Conservation (phyloP, 2,797 vertebrate species). For the Enoplosus armatus region DNA sequence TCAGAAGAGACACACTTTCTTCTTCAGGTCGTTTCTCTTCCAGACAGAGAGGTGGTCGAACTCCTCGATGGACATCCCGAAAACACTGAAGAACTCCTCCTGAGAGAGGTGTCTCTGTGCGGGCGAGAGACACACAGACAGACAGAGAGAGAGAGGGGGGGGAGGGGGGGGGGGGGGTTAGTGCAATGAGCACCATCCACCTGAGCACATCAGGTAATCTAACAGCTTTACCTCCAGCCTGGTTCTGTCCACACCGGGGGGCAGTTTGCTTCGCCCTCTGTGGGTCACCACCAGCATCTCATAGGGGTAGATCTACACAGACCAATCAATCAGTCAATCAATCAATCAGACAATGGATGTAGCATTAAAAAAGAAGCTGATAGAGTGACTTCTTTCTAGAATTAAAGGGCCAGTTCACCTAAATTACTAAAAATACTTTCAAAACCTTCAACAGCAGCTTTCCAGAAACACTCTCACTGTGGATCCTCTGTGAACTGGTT, state of each 20-base stretch:
- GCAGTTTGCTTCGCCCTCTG: constrained; percentile 88
- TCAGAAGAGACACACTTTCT: constrained; percentile 93
- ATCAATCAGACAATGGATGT: neutral
- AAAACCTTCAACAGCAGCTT: too few relatives aligned
- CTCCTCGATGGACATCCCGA: constrained; percentile 90
- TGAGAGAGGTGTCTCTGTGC: constrained; percentile 89
- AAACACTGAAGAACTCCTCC: constrained; percentile 91
- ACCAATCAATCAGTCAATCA: neutral
- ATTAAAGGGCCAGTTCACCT: neutral
- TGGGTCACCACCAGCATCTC: constrained; percentile 91
- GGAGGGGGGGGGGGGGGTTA: too few relatives aligned
- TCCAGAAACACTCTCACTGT: too few relatives aligned
- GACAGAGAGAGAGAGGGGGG: neutral
- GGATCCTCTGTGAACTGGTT: too few relatives aligned
- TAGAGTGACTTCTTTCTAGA: neutral
- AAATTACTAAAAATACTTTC: too few relatives aligned
- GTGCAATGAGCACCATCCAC: neutral
- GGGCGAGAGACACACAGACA: neutral
- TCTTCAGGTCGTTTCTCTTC: constrained; percentile 94
- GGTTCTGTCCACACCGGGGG: constrained; percentile 91
- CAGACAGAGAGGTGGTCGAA: constrained; percentile 91
- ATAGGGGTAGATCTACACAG: constrained; percentile 89
- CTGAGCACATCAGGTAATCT: neutral
- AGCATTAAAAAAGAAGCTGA: neutral
- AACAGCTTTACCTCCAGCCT: constrained; percentile 88